Conservation (phyloP, 2,797 vertebrate species). For the Enteromius treurensis region DNA sequence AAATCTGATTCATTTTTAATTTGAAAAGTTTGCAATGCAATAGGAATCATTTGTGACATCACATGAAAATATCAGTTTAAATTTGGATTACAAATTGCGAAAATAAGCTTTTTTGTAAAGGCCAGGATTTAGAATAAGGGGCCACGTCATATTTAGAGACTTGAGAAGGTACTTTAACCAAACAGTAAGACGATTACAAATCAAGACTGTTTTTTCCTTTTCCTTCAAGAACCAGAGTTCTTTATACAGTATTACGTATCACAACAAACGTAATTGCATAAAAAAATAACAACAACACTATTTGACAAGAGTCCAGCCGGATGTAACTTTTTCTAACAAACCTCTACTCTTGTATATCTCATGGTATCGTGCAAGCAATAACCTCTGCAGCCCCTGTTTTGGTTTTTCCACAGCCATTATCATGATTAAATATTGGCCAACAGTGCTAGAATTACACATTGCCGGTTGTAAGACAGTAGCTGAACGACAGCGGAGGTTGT, state of each 20-base stretch:
- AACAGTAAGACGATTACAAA: not conserved
- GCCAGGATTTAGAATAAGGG: not conserved
- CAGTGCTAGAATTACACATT: not conserved
- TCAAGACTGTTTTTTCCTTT: not conserved
- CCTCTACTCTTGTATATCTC: not conserved
- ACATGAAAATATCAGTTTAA: not conserved
- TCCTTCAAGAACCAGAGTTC: not conserved
- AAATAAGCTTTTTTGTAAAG: not conserved
- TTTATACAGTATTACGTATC: not conserved
- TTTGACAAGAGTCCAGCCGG: not conserved
- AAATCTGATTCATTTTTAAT: not conserved
- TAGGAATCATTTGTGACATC: not conserved
- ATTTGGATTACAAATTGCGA: not conserved
- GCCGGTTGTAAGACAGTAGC: conserved; percentile 59
- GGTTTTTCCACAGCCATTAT: not conserved
- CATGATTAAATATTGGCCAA: conserved; percentile 6
- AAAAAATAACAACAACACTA: not conserved
- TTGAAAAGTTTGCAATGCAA: not conserved
- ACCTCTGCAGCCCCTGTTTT: conserved; percentile 12
- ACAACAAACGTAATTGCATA: not conserved
- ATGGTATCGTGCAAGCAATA: not conserved
- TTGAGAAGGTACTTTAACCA: not conserved
- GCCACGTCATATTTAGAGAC: not conserved
- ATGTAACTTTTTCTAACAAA: not conserved
- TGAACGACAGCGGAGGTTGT: conserved; percentile 54